These are phyloP conservation scores for Aphelenchoides besseyi DNA, from an alignment of 1,140 invertebrate species.

Conservation along the genomic window DNA sequence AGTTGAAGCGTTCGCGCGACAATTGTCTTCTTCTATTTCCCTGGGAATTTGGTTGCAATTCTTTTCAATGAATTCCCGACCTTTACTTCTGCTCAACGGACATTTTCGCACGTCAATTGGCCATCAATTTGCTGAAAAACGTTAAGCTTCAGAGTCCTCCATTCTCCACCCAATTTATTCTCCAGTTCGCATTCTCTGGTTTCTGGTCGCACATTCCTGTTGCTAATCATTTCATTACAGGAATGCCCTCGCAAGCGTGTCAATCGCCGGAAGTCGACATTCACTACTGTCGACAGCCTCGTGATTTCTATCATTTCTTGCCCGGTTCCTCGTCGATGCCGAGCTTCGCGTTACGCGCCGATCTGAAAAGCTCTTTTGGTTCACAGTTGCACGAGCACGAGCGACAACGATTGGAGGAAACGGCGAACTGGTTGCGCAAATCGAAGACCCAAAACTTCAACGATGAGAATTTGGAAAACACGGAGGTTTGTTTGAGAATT, in stretches of 20 bases:
- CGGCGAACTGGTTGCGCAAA: conserved; percentile 16
- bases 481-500: background rate
- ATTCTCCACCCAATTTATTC: too few relatives aligned
- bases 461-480: background rate
- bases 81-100: background rate
- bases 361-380: background rate
- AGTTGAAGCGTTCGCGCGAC: too few relatives aligned
- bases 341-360: background rate
- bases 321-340: conserved; percentile 17
- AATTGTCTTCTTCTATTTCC: background rate
- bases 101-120: background rate
- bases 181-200: background rate
- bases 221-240: background rate
- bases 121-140: background rate
- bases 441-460: conserved; percentile 15
- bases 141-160: too few relatives aligned
- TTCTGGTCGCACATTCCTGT: background rate
- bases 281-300: conserved; percentile 3
- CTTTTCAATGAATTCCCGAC: background rate
- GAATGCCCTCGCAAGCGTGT: conserved; percentile 18
- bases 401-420: conserved; percentile 13
- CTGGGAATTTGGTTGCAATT: background rate
- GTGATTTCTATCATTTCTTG: conserved; percentile 2
- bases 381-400: background rate
- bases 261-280: background rate